Percentiles rank a stretch among this genome's conserved stretches.
Conservation (phyloP, 2,797 vertebrate species). For the Falco berigora region DNA sequence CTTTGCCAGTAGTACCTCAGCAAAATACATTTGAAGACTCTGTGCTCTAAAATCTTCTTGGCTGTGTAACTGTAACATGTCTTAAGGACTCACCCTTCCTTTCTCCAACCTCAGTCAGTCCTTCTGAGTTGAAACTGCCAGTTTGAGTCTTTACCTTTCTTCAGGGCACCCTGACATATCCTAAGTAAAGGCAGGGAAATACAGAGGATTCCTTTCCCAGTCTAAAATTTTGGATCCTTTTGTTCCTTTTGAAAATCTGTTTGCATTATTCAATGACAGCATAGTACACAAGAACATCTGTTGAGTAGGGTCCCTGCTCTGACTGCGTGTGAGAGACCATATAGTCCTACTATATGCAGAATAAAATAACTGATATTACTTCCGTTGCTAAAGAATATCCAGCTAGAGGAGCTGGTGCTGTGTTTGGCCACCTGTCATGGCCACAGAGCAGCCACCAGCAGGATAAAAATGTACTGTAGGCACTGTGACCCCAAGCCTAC, state of each 20-base stretch:
- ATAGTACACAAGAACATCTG: accelerated
- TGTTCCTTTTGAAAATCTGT: not conserved
- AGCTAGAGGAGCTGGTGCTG: not conserved
- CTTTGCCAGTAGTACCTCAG: not conserved
- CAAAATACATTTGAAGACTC: not conserved
- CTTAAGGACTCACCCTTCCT: not conserved
- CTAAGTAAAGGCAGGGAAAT: not conserved
- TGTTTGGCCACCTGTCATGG: not conserved
- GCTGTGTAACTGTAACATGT: not conserved
- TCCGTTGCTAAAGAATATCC: not conserved
- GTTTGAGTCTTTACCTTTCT: not conserved
- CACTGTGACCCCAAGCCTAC: not conserved
- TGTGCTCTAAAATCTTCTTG: not conserved
- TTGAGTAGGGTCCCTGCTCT: not conserved
- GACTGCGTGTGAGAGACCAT: not conserved
- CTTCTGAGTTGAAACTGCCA: not conserved
- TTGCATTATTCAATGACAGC: not conserved
- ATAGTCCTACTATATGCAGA: not conserved
- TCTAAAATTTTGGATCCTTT: not conserved
- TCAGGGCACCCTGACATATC: not conserved
- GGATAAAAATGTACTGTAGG: not conserved
- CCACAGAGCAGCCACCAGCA: not conserved
- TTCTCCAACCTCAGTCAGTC: not conserved
- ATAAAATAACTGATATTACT: not conserved
- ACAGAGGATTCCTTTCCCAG: not conserved